Base-by-base conservation (phyloP, 2,113 vertebrate genomes). In the Microcebus tavaratra region DNA sequence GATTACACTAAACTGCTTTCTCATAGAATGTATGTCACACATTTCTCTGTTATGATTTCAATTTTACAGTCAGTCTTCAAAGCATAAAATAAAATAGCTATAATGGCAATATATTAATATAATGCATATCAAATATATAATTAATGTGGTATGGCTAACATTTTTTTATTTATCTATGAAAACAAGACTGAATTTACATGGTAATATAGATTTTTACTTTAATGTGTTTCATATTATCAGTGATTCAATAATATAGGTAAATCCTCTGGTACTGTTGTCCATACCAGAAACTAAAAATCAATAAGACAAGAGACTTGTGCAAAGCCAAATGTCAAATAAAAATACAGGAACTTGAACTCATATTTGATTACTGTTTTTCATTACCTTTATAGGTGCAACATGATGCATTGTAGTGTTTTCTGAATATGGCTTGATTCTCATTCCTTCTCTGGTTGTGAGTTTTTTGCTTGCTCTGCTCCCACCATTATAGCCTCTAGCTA, bases 391-490 rank as follows among this genome's bases (percentile, higher is more conserved):
- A 55, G 8, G 70, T 34, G 68, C 4, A 31, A n/a, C 3, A 36
- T 27, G 23, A 2, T 29, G 0, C 2, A n/a, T 1, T 63, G 21
- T 45, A 65, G 1, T 21, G 3, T 17, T 95, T 57, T 79, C 45
- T 68, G 20, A 42, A 78, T 87, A 21, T 2, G 53, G 17, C 39
- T 34, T 68, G 29, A 25, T 48, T 10, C 9, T 34, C 5, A 14
- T 3, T 80, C 1, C 25, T 93, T 57, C 34, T 80, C 20, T 67
- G 45, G 17, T 42, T 59, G 2, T 42, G 15, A 53, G 2, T 2
- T 36, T 23, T 34, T 57, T 6, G 4, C 15, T 65, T 25, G 1
- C 9, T 29, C 4, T 20, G n/a, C 0, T 68, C 3, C 23, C 17
- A 21, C 2, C 18, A 2, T 23, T 31, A 25, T 3, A 79, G 9